These are phyloP conservation scores for Vannuccia rotundouncinata DNA, from an alignment of 2,888 invertebrate genomes.

Conservation along the genomic window DNA sequence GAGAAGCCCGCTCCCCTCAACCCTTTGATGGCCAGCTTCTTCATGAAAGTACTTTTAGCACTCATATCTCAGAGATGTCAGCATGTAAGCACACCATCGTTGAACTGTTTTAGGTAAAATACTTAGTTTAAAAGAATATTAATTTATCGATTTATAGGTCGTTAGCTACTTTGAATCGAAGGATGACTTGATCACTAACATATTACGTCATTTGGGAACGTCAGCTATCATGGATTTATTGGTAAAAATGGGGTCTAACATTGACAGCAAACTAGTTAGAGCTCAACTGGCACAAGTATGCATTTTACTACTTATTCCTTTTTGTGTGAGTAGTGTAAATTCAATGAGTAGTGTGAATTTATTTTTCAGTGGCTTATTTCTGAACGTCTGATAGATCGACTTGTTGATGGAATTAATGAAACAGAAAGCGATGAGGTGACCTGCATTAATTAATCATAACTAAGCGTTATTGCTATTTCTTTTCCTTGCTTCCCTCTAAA, in stretches of 20 bases:
- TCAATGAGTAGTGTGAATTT: too few species aligned
- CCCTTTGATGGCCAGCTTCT: conserved; percentile 86
- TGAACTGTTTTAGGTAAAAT: too few species aligned
- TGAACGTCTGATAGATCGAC: background rate
- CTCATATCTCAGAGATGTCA: background rate
- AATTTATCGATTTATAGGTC: too few species aligned
- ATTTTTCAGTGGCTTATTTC: background rate
- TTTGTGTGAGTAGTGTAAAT: too few species aligned
- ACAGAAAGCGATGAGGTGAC: background rate
- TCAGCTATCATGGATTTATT: background rate
- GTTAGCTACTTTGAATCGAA: background rate
- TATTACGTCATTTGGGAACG: background rate
- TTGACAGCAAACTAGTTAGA: background rate
- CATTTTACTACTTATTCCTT: background rate
- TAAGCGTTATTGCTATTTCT: too few species aligned
- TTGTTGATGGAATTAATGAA: background rate
- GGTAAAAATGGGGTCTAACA: background rate
- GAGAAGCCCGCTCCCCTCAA: conserved; percentile 79
- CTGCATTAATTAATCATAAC: too few species aligned
- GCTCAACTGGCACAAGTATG: background rate
- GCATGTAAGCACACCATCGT: too few species aligned
- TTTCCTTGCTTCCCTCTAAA: too few species aligned
- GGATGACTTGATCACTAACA: background rate
- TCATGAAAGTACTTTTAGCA: conserved; percentile 69
- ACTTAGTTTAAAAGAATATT: too few species aligned